phyloP scores from a whole-genome alignment of 2,888 invertebrate species.

The Xestia rhomboidea region DNA sequence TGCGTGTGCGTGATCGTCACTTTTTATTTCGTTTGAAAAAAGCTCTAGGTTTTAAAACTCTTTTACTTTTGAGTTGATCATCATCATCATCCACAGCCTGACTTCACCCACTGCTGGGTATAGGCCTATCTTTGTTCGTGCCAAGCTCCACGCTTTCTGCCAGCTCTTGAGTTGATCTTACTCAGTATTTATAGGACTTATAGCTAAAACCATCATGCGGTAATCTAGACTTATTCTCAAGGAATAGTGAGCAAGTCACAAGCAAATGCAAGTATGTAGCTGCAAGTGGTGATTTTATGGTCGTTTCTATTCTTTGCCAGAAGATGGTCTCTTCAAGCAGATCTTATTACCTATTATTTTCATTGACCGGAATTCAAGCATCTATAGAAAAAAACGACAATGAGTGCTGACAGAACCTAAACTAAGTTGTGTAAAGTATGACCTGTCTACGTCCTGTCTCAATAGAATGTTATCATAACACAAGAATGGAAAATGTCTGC shows the following conservation, averaged over 20 bases:
- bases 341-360: neutral
- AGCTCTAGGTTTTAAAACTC: neutral
- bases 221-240: neutral
- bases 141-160: too few species aligned
- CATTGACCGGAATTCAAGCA: neutral
- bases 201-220: too few species aligned
- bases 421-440: conserved; percentile 14
- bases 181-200: neutral
- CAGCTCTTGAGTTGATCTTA: neutral
- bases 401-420: neutral
- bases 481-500: conserved; percentile 14
- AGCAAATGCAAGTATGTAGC: neutral
- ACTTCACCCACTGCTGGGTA: too few species aligned
- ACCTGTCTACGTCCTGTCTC: conserved; percentile 28
- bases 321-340: too few species aligned
- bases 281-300: neutral
- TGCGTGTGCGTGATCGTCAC: neutral
- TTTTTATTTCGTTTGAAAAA: conserved; percentile 19
- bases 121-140: too few species aligned
- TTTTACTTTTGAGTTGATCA: neutral
- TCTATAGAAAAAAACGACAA: conserved; percentile 14
- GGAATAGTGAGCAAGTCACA: neutral
- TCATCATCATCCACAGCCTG: too few species aligned
- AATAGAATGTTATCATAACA: conserved; percentile 46
- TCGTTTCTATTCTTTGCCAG: neutral